Evolutionary conservation across 1,140 invertebrate species (phyloP).

Genomic region (Diabrotica undecimpunctata): DNA sequence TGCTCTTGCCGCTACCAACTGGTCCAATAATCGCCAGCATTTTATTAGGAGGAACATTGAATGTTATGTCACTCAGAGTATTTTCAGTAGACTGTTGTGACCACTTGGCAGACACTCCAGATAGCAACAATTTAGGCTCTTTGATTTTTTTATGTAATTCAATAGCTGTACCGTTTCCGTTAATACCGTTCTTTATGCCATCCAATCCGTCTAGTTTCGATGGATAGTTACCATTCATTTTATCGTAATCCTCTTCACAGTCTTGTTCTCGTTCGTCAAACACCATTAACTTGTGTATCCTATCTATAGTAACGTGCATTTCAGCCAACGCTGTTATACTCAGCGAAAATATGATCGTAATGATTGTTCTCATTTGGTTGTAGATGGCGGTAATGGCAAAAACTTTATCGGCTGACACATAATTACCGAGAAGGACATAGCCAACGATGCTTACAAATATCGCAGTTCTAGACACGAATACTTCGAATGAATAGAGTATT

Average conservation of each 20-base stretch:
- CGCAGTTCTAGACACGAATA: constrained; percentile 73
- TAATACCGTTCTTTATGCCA: constrained; percentile 7
- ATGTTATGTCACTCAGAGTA: constrained; percentile 37
- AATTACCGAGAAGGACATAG: constrained; percentile 66
- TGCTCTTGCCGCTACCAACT: constrained; percentile 81
- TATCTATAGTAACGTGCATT: constrained; percentile 62
- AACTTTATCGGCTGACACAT: constrained; percentile 72
- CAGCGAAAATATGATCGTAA: constrained; percentile 72
- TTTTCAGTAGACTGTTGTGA: constrained; percentile 31
- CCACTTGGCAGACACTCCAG: constrained; percentile 41
- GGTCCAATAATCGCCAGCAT: constrained; percentile 74
- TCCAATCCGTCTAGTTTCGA: neutral
- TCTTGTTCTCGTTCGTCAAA: constrained; percentile 53
- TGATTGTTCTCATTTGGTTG: constrained; percentile 65
- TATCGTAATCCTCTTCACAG: neutral
- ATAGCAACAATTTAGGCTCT: constrained; percentile 30
- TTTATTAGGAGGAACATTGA: constrained; percentile 46
- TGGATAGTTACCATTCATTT: constrained; percentile 7
- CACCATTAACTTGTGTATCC: constrained; percentile 65
- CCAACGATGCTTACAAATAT: constrained; percentile 75
- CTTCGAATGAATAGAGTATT: constrained; percentile 68
- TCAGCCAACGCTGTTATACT: constrained; percentile 59
- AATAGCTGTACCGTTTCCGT: neutral
- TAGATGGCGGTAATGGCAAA: constrained; percentile 69
- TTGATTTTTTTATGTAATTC: constrained; percentile 3